Evolutionary conservation across 2,113 vertebrate genomes (phyloP), one percentile per base, ranked within the genome.

Genomic region (Platichthys flesus): DNA sequence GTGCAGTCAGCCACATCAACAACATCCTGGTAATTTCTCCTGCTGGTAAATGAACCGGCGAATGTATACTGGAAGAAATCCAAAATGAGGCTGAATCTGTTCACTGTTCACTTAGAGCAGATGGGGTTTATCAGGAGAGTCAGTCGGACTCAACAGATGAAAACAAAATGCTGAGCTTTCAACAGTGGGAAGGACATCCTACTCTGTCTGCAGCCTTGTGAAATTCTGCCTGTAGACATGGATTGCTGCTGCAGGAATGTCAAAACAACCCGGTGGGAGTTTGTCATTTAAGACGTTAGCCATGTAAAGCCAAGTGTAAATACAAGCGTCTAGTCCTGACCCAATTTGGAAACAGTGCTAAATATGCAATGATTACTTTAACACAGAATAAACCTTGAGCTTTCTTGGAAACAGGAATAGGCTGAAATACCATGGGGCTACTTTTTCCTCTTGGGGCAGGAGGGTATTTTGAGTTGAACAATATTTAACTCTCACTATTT

Each of bases 21-120:
- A 72, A 71, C 78, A 83, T 85, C 57, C 79, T 77, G 66, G 60
- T 69, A 31, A 72, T 83, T 26, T 69, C 52, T 76, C 28, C 51
- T 58, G 57, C 52, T 63, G 60, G 35, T 85, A 68, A 85, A 80
- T 81, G 49, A 88, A 76, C 55, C 58, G 40, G 67, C 20, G 76
- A 70, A 78, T 31, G 59, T 68, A 78, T 49, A 66, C 40, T 82
- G 57, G 52, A 86, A 63, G 2, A 1, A 5, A 28, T n/a, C 74
- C 56, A 81, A 45, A 69, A 64, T 20, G 31, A 62, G 67, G 12
- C 28, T 31, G 74, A 81, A 60, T 21, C 57, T 64, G 64, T 60
- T 73, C 23, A 82, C 9, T 47, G 54, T 51, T 51, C 15, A 24
- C 65, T 65, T 40, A 73, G 40, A 67, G 72, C n/a, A 45, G 57